phyloP scores from a whole-genome alignment of 2,888 invertebrate genomes.

The Cantharis rustica region DNA sequence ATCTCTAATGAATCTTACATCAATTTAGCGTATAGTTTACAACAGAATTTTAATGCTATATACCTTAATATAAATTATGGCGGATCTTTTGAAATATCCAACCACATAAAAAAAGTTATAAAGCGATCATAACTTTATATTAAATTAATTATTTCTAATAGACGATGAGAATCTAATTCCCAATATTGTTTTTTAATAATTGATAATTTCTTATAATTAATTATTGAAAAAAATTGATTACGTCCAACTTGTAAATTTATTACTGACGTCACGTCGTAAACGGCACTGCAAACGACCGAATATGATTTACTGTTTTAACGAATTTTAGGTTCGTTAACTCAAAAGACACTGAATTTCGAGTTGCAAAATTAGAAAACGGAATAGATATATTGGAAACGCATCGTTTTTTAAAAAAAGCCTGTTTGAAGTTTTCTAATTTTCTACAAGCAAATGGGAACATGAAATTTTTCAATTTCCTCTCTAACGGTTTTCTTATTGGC shows the following conservation, averaged over 20 bases:
- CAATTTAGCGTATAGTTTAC: conserved; percentile 20
- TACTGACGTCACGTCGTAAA: neutral
- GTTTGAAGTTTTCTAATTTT: neutral
- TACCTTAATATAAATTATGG: conserved; percentile 27
- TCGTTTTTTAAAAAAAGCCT: neutral
- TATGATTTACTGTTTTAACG: neutral
- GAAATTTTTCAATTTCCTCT: neutral
- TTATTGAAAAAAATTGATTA: neutral
- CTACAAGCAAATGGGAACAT: neutral
- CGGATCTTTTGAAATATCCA: conserved; percentile 23
- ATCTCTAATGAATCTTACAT: conserved; percentile 36
- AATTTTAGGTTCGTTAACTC: neutral
- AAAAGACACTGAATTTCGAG: neutral
- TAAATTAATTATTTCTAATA: conserved; percentile 46
- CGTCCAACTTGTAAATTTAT: neutral
- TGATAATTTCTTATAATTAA: neutral
- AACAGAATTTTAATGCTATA: conserved; percentile 25
- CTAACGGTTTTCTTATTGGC: neutral
- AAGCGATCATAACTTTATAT: conserved; percentile 31
- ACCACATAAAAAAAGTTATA: conserved; percentile 18
- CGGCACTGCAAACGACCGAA: neutral
- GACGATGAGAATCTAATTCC: conserved; percentile 44
- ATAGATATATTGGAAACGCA: neutral
- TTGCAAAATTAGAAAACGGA: neutral
- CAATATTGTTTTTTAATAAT: conserved; percentile 35